phyloP scores from a whole-genome alignment of 2,797 vertebrate species.

The Huso huso region DNA sequence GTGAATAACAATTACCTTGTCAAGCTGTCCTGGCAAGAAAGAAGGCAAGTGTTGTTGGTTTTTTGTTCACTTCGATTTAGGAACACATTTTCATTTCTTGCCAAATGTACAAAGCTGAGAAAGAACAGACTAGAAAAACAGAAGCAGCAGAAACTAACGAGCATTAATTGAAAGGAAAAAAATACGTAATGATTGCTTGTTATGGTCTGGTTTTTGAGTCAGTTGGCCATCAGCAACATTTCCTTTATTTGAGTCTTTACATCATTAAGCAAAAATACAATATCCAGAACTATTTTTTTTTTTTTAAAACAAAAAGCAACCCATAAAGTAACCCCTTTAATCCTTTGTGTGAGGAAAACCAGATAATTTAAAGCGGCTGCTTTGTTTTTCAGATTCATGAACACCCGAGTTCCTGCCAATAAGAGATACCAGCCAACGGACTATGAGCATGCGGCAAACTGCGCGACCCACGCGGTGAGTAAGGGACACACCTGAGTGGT shows the following conservation, averaged over 20 bases:
- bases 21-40: neutral
- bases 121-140: neutral
- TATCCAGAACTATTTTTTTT: conserved; percentile 21
- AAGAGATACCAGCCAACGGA: conserved; percentile 87
- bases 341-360: neutral
- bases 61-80: neutral
- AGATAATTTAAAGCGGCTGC: conserved; percentile 7
- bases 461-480: conserved; percentile 86
- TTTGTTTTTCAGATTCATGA: conserved; percentile 78
- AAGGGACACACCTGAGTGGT: neutral
- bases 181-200: neutral
- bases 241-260: neutral
- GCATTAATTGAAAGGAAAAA: neutral
- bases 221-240: neutral
- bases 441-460: conserved; percentile 87
- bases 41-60: neutral
- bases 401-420: conserved; percentile 77
- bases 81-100: neutral
- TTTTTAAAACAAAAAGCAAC: conserved; percentile 2
- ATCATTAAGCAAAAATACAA: conserved; percentile 13
- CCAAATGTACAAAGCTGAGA: neutral
- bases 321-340: conserved; percentile 1
- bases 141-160: neutral
- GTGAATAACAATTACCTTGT: neutral
- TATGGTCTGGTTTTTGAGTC: neutral